These are phyloP conservation scores for Corythornis madagascariensis DNA, from an alignment of 2,113 vertebrate species.

Conservation along the genomic window DNA sequence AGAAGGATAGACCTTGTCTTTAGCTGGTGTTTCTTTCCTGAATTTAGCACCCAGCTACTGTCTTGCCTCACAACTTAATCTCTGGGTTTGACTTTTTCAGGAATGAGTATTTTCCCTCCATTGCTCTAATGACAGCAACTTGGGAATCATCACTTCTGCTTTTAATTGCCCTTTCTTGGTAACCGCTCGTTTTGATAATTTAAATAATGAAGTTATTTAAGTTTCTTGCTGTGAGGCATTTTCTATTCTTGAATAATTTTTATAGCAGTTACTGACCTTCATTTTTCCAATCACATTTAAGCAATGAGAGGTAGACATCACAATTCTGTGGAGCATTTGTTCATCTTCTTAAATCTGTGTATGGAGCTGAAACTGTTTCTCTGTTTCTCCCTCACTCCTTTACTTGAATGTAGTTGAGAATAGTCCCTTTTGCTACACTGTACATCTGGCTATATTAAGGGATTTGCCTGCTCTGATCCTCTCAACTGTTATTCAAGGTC, in stretches of 20 bases:
- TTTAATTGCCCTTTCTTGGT: not conserved
- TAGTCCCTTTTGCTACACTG: not conserved
- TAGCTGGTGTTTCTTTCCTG: not conserved
- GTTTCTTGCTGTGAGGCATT: not conserved
- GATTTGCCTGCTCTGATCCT: not conserved
- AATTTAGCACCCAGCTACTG: not conserved
- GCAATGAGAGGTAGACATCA: not conserved
- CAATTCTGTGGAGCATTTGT: not conserved
- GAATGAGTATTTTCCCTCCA: not conserved
- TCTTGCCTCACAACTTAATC: not conserved
- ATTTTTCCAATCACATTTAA: not conserved
- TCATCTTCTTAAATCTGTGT: not conserved
- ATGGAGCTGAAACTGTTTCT: not conserved
- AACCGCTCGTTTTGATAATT: not conserved
- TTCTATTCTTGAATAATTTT: conserved; percentile 4
- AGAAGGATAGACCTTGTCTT: not conserved
- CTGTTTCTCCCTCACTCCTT: not conserved
- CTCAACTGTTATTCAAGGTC: not conserved
- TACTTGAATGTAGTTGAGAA: not conserved
- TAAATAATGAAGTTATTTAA: not conserved
- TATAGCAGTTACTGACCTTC: not conserved
- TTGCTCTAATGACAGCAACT: not conserved
- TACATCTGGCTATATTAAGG: not conserved
- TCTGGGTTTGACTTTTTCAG: not conserved
- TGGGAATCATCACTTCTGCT: not conserved